phyloP scores from a whole-genome alignment of 2,113 vertebrate genomes.

The Oryzias woworae region DNA sequence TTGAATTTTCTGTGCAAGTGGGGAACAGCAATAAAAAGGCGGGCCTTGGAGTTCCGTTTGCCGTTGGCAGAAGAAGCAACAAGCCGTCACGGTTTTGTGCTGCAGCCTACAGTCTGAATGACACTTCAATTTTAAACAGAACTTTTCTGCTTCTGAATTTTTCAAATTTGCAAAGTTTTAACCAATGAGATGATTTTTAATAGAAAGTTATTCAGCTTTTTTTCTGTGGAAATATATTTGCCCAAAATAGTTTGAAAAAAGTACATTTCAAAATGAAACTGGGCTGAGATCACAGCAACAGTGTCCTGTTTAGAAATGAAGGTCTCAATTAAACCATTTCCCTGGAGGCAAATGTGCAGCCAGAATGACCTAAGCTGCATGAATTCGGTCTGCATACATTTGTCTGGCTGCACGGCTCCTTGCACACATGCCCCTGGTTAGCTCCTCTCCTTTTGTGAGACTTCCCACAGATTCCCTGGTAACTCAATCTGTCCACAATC shows the following conservation, averaged over 20 bases:
- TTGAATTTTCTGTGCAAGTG: slow-evolving; percentile 57
- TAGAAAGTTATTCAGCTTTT: too few species aligned
- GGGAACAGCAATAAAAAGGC: slow-evolving; percentile 45
- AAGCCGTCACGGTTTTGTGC: slow-evolving; percentile 23
- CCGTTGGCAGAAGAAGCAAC: slow-evolving; percentile 43
- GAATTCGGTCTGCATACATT: slow-evolving; percentile 53
- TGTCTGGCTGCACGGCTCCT: slow-evolving; percentile 52
- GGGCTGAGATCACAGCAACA: not conserved
- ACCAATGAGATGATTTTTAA: too few species aligned
- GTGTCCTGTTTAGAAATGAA: slow-evolving; percentile 8
- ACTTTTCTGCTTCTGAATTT: slow-evolving; percentile 19
- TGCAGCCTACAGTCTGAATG: slow-evolving; percentile 21
- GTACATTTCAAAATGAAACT: not conserved
- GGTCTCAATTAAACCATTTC: slow-evolving; percentile 40
- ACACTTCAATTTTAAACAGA: not conserved
- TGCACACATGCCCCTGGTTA: slow-evolving; percentile 73
- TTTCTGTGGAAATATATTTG: too few species aligned
- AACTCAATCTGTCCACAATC: slow-evolving; percentile 74
- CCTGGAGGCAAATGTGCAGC: slow-evolving; percentile 42
- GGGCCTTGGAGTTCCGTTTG: slow-evolving; percentile 50
- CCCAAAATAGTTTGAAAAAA: not conserved
- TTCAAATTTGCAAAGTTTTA: not conserved
- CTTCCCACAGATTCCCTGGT: slow-evolving; percentile 66
- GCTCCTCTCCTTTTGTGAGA: slow-evolving; percentile 53
- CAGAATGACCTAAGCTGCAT: slow-evolving; percentile 58